Base-by-base conservation (phyloP, 1,140 invertebrate species). In the Zaprionus capensis region DNA sequence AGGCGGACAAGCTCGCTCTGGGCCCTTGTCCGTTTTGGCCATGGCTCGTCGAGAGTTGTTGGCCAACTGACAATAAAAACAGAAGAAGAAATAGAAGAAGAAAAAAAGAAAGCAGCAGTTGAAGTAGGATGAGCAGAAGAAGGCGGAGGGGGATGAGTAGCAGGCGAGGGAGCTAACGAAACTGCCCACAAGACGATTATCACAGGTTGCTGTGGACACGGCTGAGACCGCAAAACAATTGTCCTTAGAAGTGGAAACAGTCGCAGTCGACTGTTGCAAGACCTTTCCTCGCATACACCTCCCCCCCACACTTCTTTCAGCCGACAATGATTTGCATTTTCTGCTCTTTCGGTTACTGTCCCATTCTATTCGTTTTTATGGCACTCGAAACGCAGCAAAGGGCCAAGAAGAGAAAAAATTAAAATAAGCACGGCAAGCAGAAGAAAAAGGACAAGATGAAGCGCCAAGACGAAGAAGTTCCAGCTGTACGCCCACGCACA, bases 111-210 rank as follows among this genome's bases (percentile, higher is more conserved):
- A 15, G 14, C 46, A 51, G 41, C 41, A 46, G 41, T 38, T 15
- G 41, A 46, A 53, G 55, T 41, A 34, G 61, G 51, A 31, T 24
- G 17, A 57, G 41, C 20, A 61, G 55, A 26, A 34, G 31, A 34
- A 34, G 17, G 4, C 9, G 14, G 49, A 41, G 15, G 22, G 63
- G 34, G 58, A 51, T 9, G 22, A 24, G 53, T 5, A 14, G 12
- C 14, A 38, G 28, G 57, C 11, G 56, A 34, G 28, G 41, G 15
- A 38, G 56, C 46, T 24, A 51, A 24, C 46, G 46, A 51, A 76
- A 82, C 81, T 83, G 81, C 73, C 80, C 80, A 73, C 81, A 76
- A 76, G 81, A 73, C 81, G 81, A 83, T 83, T 83, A 83, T 83
- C 77, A 83, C 81, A 83, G 81, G 81, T 83, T 83, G 77, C 81